These are phyloP conservation scores for Orchesellides sinensis DNA, from an alignment of 2,888 invertebrate species.

Conservation along the genomic window DNA sequence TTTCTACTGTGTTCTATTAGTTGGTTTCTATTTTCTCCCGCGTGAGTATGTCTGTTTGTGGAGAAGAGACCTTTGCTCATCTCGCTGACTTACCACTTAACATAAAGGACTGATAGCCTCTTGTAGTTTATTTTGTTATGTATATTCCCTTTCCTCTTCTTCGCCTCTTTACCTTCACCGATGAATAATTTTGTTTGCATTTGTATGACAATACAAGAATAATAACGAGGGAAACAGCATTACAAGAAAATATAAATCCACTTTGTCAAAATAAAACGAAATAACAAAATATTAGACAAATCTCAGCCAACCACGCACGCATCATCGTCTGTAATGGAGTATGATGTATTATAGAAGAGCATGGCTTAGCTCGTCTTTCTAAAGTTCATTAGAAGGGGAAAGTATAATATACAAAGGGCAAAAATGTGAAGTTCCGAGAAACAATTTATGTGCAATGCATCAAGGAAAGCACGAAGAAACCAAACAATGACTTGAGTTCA, in stretches of 20 bases:
- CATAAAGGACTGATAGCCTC: slow-evolving; percentile 31
- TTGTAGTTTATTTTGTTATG: neutral
- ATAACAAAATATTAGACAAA: neutral
- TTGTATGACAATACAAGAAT: slow-evolving; percentile 12
- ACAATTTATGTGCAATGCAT: too few species aligned
- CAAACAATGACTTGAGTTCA: too few species aligned
- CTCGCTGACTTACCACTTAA: slow-evolving; percentile 7
- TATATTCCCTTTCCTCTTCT: neutral
- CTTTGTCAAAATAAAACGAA: neutral
- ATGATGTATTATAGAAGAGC: too few species aligned
- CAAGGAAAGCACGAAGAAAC: too few species aligned
- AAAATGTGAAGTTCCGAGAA: too few species aligned
- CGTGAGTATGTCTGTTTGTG: too few species aligned
- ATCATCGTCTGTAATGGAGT: neutral
- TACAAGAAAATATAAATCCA: neutral
- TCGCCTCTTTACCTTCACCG: neutral
- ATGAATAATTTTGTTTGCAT: slow-evolving; percentile 21
- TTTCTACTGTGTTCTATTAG: neutral
- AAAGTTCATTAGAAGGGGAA: too few species aligned
- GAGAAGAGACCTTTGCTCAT: slow-evolving; percentile 27
- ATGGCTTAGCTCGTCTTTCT: too few species aligned
- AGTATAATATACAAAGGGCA: too few species aligned
- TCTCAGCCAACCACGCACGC: neutral
- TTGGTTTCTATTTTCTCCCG: slow-evolving; percentile 6
- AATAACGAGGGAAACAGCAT: neutral